A percentile compares a stretch with the other conserved stretches of the same genome.
Evolutionary conservation across 2,888 invertebrate genomes (phyloP).

Genomic region (Beris chalybata): DNA sequence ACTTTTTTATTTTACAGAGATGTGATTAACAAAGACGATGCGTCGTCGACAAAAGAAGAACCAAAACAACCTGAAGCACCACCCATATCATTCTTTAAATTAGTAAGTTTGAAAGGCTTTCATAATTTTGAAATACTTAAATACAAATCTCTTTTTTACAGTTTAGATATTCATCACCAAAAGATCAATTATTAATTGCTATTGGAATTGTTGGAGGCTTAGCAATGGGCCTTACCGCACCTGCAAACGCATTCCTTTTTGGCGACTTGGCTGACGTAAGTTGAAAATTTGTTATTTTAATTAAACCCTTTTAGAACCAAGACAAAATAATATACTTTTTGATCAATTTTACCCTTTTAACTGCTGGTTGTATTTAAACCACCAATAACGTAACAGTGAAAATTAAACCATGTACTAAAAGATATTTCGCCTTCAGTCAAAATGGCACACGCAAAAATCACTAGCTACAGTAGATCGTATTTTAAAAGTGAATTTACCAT

Average conservation of each 20-base stretch:
- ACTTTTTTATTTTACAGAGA: constrained; percentile 19
- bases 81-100: constrained; percentile 47
- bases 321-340: not conserved
- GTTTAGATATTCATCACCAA: constrained; percentile 67
- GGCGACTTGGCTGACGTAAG: constrained; percentile 67
- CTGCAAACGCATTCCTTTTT: constrained; percentile 69
- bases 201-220: constrained; percentile 63
- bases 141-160: constrained; percentile 44
- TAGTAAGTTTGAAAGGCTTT: constrained; percentile 36
- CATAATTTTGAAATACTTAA: not conserved
- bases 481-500: too few species aligned
- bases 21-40: constrained; percentile 37
- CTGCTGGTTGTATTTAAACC: too few species aligned
- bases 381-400: too few species aligned
- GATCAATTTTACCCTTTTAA: not conserved
- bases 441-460: too few species aligned
- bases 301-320: too few species aligned
- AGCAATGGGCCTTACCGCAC: constrained; percentile 65
- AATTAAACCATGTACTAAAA: too few species aligned
- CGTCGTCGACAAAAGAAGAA: too few species aligned
- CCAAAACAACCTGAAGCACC: constrained; percentile 39
- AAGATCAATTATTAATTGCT: constrained; percentile 62
- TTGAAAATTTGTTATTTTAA: not conserved
- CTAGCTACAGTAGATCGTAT: too few species aligned
- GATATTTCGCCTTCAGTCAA: too few species aligned